Percentiles rank a stretch among this genome's conserved stretches.
phyloP scores from a whole-genome alignment of 2,888 invertebrate species.

The Hirtodrosophila histrioides region DNA sequence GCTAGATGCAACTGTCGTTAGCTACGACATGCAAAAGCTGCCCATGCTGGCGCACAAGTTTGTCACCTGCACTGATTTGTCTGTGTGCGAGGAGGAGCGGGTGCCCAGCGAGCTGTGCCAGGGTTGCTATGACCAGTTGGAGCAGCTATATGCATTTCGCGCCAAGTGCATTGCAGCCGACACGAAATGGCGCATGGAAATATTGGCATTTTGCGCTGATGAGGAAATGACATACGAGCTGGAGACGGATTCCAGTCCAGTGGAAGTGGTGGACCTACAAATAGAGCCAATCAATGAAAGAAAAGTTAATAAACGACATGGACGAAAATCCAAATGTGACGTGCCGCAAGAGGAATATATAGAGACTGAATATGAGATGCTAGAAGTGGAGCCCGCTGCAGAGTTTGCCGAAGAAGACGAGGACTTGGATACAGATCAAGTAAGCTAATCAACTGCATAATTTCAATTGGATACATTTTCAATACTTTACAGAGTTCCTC shows the following conservation, averaged over 20 bases:
- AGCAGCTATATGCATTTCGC: conserved; percentile 38
- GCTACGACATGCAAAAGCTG: conserved; percentile 39
- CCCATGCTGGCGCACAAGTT: conserved; percentile 60
- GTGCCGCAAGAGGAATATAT: neutral
- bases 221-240: conserved; percentile 23
- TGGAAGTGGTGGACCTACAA: neutral
- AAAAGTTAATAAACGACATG: neutral
- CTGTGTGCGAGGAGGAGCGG: conserved; percentile 30
- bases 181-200: conserved; percentile 45
- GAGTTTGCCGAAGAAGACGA: neutral
- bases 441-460: neutral
- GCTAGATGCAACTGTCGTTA: conserved; percentile 2
- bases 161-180: conserved; percentile 43
- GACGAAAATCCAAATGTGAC: neutral
- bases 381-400: neutral
- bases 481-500: neutral
- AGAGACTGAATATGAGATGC: neutral
- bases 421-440: conserved; percentile 5
- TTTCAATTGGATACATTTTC: neutral
- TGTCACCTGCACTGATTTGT: conserved; percentile 54
- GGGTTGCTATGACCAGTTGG: conserved; percentile 25
- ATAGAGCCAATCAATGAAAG: neutral
- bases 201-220: conserved; percentile 20
- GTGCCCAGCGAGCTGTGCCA: conserved; percentile 44
- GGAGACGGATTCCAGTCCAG: neutral